Evolutionary conservation across 2,888 invertebrate species (phyloP).

Genomic region (Schrankia costaestrigalis): DNA sequence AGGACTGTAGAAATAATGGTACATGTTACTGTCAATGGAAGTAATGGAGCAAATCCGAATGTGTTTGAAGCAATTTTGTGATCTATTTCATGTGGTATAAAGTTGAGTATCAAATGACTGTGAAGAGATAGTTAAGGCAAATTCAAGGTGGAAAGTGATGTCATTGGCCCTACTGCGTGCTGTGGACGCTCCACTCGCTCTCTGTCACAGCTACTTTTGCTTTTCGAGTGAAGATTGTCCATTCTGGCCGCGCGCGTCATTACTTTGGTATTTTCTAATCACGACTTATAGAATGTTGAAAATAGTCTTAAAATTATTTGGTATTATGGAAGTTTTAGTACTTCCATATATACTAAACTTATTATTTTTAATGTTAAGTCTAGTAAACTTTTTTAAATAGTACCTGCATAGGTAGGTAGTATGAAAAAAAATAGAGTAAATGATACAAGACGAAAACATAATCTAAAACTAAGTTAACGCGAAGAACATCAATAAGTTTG

Average conservation of each 20-base stretch:
- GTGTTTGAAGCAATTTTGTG: constrained; percentile 29
- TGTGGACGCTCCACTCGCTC: constrained; percentile 60
- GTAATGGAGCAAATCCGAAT: constrained; percentile 31
- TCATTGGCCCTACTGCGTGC: constrained; percentile 68
- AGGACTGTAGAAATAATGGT: constrained; percentile 52
- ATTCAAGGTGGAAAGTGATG: constrained; percentile 54
- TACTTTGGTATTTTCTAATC: constrained; percentile 69
- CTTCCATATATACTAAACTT: neutral
- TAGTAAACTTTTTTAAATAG: too few relatives aligned
- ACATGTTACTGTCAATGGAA: constrained; percentile 27
- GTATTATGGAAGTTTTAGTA: too few relatives aligned
- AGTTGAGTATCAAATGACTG: constrained; percentile 38
- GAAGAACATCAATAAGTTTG: too few relatives aligned
- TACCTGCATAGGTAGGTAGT: too few relatives aligned
- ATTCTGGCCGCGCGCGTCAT: constrained; percentile 66
- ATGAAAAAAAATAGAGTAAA: too few relatives aligned
- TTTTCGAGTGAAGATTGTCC: constrained; percentile 68
- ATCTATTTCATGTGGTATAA: constrained; percentile 38
- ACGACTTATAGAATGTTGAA: constrained; percentile 43
- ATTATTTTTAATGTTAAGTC: neutral
- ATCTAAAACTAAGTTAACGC: too few relatives aligned
- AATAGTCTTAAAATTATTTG: constrained; percentile 24
- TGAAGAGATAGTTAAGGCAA: constrained; percentile 39
- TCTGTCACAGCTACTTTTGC: constrained; percentile 72
- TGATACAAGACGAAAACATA: too few relatives aligned